Base-by-base conservation (phyloP, 2,113 vertebrate species). In the Neogobius melanostomus region DNA sequence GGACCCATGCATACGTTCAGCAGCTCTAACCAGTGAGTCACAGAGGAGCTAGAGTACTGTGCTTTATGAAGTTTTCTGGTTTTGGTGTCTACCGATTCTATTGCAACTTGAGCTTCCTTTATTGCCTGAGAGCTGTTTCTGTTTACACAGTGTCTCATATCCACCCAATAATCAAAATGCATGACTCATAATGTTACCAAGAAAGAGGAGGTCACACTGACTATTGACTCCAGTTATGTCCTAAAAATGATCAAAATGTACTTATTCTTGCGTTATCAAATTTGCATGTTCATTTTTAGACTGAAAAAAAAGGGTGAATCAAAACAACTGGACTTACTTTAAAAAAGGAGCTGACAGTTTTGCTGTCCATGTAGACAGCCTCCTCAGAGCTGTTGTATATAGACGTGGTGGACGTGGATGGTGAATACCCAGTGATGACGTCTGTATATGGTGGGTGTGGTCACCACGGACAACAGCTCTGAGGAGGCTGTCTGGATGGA, bases 261-360 rank as follows among this genome's bases (percentile, higher is more conserved):
- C 28, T 0, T 36, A 36, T 36, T 36, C 49, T 54, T 21, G 54
- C 63, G 59, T 15, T 67, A 21, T 66, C 43, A 49, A 72, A n/a
- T 12, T 16, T 50, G 28, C 47, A 76, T 68, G 63, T 64, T 71
- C 68, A 73, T 71, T 74, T 61, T 67, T 21, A 21, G n/a, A n/a
- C n/a, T n/a, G n/a, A n/a, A n/a, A n/a, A n/a, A n/a, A n/a, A n/a
- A n/a, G n/a, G n/a, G n/a, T n/a, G n/a, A n/a, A n/a, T n/a, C n/a
- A n/a, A n/a, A n/a, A n/a, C n/a, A n/a, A n/a, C n/a, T n/a, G n/a
- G n/a, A n/a, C n/a, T n/a, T n/a, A n/a, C n/a, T n/a, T n/a, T n/a
- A n/a, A n/a, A n/a, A n/a, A n/a, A n/a, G n/a, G n/a, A n/a, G n/a
- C n/a, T n/a, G n/a, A n/a, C n/a, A n/a, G n/a, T n/a, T n/a, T n/a